Base-by-base conservation (phyloP, 2,113 vertebrate species). In the Balaeniceps rex region DNA sequence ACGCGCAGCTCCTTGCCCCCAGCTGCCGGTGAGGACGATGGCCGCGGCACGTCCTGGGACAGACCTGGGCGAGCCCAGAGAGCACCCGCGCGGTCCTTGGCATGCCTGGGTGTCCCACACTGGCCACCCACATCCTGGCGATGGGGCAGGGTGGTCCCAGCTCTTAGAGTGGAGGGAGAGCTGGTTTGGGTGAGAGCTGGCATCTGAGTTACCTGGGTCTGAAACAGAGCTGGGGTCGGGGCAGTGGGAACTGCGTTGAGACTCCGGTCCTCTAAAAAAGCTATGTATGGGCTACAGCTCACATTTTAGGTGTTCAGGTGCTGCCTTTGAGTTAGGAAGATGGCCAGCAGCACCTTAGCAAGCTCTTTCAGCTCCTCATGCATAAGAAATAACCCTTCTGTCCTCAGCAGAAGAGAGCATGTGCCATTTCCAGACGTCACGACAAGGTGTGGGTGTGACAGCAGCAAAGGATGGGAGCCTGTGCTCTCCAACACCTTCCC, bases 11-110 rank as follows among this genome's bases (percentile, higher is more conserved):
- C 55, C 69, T 47, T 6, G 2, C 3, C 12, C 14, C 8, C 26
- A 22, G 23, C 36, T 51, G 23, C 64, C 12, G 5, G 51, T 38
- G 14, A 52, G 36, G 28, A 46, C 1, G 4, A 24, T 4, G 51
- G 16, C 10, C 58, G 16, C 14, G 2, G 11, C 23, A 24, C 1
- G 0, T 55, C 60, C 65, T 31, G 10, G 33, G 24, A 49, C 19
- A 52, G 13, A 36, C 31, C n/a, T 19, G 64, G 44, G 29, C 34
- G 64, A 93, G 33, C 14, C n/a, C 40, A 51, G n/a, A 5, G 46
- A 78, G 29, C 11, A 18, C 17, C 10, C 33, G 10, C 2, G 0
- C 0, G 1, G 12, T 31, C 28, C 14, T 51, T 12, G 33, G 14
- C 23, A 21, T 3, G 8, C 9, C n/a, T 63, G 60, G 21, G 46